A percentile compares a stretch with the other conserved stretches of the same genome.
These are phyloP conservation scores for Mesoligia furuncula DNA, from an alignment of 2,888 invertebrate species.

Conservation along the genomic window DNA sequence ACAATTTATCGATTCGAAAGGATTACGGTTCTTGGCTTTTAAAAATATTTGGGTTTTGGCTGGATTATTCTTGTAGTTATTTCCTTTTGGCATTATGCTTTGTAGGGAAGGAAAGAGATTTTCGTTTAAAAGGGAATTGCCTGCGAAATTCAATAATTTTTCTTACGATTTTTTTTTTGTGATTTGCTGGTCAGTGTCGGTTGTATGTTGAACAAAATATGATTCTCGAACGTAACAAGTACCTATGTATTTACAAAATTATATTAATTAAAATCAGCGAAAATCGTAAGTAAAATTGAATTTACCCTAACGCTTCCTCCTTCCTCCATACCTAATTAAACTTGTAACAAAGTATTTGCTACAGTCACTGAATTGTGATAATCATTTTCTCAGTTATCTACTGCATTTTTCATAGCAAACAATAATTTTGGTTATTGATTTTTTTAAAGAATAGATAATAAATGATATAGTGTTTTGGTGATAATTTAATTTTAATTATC, in stretches of 20 bases:
- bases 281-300: neutral
- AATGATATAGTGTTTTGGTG: too few species aligned
- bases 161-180: too few species aligned
- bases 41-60: constrained; percentile 24
- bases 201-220: too few species aligned
- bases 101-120: neutral
- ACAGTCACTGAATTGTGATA: neutral
- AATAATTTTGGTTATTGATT: neutral
- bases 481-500: neutral
- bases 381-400: neutral
- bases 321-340: too few species aligned
- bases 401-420: neutral
- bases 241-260: too few species aligned
- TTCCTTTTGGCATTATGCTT: neutral
- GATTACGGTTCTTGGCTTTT: constrained; percentile 18
- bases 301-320: too few species aligned
- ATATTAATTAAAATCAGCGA: neutral
- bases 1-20: constrained; percentile 43
- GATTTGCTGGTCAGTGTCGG: too few species aligned
- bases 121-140: neutral
- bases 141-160: neutral
- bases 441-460: neutral
- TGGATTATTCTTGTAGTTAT: constrained; percentile 8
- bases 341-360: neutral
- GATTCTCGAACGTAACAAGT: too few species aligned